Evolutionary conservation across 2,888 invertebrate species (phyloP).

Genomic region (Apoda limacodes): DNA sequence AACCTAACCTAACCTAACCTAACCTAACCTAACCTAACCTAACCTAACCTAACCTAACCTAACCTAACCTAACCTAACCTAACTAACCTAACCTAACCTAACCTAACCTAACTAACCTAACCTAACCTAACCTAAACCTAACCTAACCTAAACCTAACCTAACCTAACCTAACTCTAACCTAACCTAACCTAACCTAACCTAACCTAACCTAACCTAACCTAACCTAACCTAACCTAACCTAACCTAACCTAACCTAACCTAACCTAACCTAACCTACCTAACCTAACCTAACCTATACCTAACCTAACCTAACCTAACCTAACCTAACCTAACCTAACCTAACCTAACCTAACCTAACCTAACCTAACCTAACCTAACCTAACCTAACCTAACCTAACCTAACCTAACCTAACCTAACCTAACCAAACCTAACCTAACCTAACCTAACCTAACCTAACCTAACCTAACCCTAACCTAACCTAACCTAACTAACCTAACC

Average conservation of each 20-base stretch:
- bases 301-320: no score
- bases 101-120: conserved; percentile 15
- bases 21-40: conserved; percentile 16
- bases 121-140: conserved; percentile 15
- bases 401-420: conserved; percentile 9
- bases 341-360: conserved; percentile 5
- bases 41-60: conserved; percentile 19
- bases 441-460: conserved; percentile 10
- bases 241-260: conserved; percentile 18
- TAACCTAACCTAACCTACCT: no score
- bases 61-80: conserved; percentile 18
- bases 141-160: conserved; percentile 18
- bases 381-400: conserved; percentile 10
- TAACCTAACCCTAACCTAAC: conserved; percentile 10
- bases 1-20: conserved; percentile 12
- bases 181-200: conserved; percentile 16
- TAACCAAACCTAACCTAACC: conserved; percentile 8
- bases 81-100: conserved; percentile 17
- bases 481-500: conserved; percentile 13
- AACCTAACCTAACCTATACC: conserved; percentile 15
- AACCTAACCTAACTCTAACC: conserved; percentile 16
- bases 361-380: conserved; percentile 11
- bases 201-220: conserved; percentile 19
- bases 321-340: conserved; percentile 12
- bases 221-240: conserved; percentile 18